Evolutionary conservation across 1,140 invertebrate species (phyloP), one percentile per base, ranked within the genome.

Genomic region (Diorhabda sublineata): DNA sequence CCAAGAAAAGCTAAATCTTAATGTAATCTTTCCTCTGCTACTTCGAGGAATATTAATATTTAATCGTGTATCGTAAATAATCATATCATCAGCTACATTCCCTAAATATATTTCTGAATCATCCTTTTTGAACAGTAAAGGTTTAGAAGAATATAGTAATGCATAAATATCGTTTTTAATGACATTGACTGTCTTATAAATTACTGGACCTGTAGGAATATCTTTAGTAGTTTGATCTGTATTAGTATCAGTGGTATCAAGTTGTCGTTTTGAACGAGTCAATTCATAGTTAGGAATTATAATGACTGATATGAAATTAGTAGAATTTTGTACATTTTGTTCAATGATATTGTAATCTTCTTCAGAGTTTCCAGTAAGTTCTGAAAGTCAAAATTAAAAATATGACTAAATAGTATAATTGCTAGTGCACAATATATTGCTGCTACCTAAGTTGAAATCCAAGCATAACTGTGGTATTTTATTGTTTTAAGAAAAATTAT

Each of bases 1-100:
- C 74, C 74, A 75, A 2, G 64, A 45, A 64, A 81, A 79, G 45
- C 63, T 72, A 58, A 81, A 81, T 66, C 74, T 70, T n/a, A 81
- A 66, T 4, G 66, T 69, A 5, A 80, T 71, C 72, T 79, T 77
- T 58, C 61, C 69, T 5, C 71, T 69, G 42, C 72, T 70, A 45
- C 74, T 71, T 57, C 68, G 61, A 41, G 73, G 72, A 11, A 72
- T 69, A 66, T 66, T 75, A 11, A 76, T 69, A 61, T 75, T 74
- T 11, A 77, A 72, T n/a, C 69, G 56, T 9, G 69, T 74, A 56
- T 75, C 72, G 0, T 74, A 66, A 5, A 67, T 74, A 7, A 73
- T 74, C 61, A 77, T 64, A 41, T 57, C 63, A 11, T 68, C 59
- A 11, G 56, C 42, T 45, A 67, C 74, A 45, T 71, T 70, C 26